A percentile compares a stretch with the other conserved stretches of the same genome.
These are phyloP conservation scores for Tor tambroides DNA, from an alignment of 2,113 vertebrate genomes.

Conservation along the genomic window DNA sequence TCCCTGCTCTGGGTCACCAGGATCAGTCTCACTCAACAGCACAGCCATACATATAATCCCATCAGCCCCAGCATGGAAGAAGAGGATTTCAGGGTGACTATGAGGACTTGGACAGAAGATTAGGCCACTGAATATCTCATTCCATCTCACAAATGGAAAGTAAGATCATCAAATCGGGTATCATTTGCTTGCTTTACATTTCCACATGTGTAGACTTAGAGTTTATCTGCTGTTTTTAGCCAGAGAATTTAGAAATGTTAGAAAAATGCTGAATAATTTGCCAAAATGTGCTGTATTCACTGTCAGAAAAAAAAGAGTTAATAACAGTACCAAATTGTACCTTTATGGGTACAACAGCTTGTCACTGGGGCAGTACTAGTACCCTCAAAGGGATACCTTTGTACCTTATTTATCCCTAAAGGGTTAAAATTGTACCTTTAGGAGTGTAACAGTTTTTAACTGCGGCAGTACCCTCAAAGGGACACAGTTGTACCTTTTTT, in stretches of 20 bases:
- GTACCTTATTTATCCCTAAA: too few relatives aligned
- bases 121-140: neutral
- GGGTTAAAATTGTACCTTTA: neutral
- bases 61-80: constrained; percentile 10
- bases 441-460: too few relatives aligned
- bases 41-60: constrained; percentile 30
- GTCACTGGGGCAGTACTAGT: too few relatives aligned
- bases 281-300: neutral
- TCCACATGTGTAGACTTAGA: neutral
- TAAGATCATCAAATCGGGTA: neutral
- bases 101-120: constrained; percentile 11
- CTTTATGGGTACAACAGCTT: too few relatives aligned
- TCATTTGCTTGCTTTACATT: constrained; percentile 14
- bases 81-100: constrained; percentile 31
- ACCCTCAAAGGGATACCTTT: too few relatives aligned
- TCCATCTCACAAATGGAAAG: neutral
- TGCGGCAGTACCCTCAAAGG: too few relatives aligned
- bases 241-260: neutral
- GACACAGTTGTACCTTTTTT: too few relatives aligned
- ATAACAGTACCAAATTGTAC: too few relatives aligned
- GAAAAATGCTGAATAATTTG: neutral
- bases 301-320: too few relatives aligned
- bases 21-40: constrained; percentile 26
- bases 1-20: constrained; percentile 6
- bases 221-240: neutral